phyloP scores from a whole-genome alignment of 2,888 invertebrate species.

The Hedya salicella region DNA sequence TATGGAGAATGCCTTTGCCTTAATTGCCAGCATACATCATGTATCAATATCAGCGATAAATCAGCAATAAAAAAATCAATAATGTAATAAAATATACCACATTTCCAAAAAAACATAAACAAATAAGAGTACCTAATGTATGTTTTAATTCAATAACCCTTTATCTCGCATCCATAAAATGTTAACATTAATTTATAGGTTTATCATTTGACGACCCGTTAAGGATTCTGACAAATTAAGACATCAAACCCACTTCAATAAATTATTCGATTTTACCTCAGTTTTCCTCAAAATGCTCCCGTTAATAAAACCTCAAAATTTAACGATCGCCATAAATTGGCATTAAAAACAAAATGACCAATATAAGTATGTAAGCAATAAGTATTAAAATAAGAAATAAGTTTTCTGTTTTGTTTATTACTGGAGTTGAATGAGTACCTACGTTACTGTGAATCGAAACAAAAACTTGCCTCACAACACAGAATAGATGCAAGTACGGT shows the following conservation, averaged over 20 bases:
- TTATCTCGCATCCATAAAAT: constrained; percentile 26
- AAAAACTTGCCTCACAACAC: no score
- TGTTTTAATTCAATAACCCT: constrained; percentile 18
- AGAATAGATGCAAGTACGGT: no score
- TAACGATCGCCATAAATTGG: background rate
- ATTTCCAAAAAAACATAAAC: background rate
- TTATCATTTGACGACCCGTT: constrained; percentile 24
- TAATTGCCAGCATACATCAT: no score
- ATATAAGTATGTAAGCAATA: background rate
- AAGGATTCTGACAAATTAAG: constrained; percentile 28
- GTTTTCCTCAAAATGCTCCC: constrained; percentile 27
- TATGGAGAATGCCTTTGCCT: no score
- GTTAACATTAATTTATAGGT: constrained; percentile 31
- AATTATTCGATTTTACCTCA: constrained; percentile 4
- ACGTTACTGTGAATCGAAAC: no score
- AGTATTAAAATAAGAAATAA: no score
- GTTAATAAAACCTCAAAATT: background rate
- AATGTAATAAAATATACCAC: background rate
- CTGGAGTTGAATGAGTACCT: no score
- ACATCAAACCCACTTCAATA: constrained; percentile 21
- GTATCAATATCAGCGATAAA: no score
- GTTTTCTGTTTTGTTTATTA: no score
- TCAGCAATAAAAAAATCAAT: background rate
- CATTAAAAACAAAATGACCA: background rate
- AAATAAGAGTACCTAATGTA: constrained; percentile 11